phyloP scores from a whole-genome alignment of 2,113 vertebrate genomes.

The Arenaria interpres region DNA sequence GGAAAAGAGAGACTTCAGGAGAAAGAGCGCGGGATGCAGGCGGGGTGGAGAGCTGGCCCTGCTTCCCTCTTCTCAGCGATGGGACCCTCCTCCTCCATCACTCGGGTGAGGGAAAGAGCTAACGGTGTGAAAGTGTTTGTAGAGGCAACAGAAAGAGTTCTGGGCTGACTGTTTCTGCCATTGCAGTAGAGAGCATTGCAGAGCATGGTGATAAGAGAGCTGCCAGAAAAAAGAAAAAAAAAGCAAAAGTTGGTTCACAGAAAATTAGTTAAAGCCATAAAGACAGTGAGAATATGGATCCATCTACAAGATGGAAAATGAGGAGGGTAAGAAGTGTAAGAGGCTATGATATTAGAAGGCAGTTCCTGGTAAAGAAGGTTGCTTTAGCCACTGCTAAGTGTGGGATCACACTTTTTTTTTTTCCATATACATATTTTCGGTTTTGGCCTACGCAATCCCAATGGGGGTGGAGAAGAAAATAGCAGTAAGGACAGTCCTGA shows the following conservation, averaged over 20 bases:
- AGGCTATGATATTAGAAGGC: background rate
- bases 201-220: background rate
- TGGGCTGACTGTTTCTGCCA: background rate
- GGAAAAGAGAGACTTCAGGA: background rate
- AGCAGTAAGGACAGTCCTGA: background rate
- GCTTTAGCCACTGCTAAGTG: background rate
- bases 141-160: background rate
- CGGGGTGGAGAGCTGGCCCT: background rate
- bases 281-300: background rate
- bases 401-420: background rate
- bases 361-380: background rate
- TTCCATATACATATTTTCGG: background rate
- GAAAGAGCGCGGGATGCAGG: background rate
- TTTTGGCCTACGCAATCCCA: background rate
- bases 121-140: background rate
- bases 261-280: background rate
- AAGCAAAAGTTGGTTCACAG: background rate
- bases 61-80: background rate
- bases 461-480: background rate
- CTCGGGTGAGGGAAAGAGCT: background rate
- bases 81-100: background rate
- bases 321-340: background rate
- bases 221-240: background rate
- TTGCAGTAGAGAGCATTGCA: background rate
- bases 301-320: background rate